A percentile compares a stretch with the other conserved stretches of the same genome.
phyloP scores from a whole-genome alignment of 2,113 vertebrate genomes.

The Oophaga pumilio region DNA sequence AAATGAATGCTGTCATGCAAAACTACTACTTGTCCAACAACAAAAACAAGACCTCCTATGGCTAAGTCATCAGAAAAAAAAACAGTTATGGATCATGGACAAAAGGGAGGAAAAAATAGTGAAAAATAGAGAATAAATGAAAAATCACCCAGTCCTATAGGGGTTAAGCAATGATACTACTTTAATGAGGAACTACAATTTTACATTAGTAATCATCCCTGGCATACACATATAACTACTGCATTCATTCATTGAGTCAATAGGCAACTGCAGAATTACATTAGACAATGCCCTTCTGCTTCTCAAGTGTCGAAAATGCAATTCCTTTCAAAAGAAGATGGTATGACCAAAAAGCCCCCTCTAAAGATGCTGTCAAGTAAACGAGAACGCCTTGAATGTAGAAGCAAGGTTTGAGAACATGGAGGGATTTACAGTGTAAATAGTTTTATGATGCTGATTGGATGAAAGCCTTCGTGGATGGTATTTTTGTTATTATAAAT shows the following conservation, averaged over 20 bases:
- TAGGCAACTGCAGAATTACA: background rate
- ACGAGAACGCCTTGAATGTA: constrained; percentile 12
- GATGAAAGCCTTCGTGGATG: constrained; percentile 41
- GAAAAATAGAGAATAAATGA: too few species aligned
- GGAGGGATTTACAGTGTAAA: constrained; percentile 32
- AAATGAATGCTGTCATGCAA: too few species aligned
- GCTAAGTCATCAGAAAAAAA: too few species aligned
- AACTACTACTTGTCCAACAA: too few species aligned
- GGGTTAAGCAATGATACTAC: too few species aligned
- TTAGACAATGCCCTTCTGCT: background rate
- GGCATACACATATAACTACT: background rate
- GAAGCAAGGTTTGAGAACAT: constrained; percentile 17
- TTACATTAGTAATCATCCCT: background rate
- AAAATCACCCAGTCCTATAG: too few species aligned
- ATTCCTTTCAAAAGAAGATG: constrained; percentile 15
- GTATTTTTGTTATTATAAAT: constrained; percentile 47
- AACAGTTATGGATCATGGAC: too few species aligned
- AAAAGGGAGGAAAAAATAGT: too few species aligned
- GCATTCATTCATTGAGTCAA: background rate
- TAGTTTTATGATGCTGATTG: constrained; percentile 43
- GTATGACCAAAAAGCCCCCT: background rate
- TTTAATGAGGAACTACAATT: background rate
- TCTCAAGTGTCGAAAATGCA: background rate
- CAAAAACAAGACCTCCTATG: too few species aligned
- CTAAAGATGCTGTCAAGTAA: constrained; percentile 26